phyloP scores from a whole-genome alignment of 2,797 vertebrate species.

The Scleropages formosus region DNA sequence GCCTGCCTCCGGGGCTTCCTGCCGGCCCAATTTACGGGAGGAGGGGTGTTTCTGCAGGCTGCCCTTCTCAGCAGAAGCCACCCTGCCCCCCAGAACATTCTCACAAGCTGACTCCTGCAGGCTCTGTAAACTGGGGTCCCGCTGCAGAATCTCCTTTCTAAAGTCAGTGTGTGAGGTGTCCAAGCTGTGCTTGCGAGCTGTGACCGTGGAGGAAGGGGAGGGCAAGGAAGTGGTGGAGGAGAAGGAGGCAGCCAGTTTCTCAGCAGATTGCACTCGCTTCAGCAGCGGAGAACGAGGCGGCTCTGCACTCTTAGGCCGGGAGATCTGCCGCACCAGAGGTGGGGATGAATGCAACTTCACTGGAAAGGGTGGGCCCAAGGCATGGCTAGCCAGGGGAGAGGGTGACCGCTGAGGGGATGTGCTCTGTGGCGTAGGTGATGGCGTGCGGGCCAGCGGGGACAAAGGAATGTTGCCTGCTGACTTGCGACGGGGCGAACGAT shows the following conservation, averaged over 20 bases:
- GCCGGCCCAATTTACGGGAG: constrained; percentile 69
- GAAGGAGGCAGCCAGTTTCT: constrained; percentile 83
- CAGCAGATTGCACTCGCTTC: constrained; percentile 91
- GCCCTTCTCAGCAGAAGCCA: constrained; percentile 76
- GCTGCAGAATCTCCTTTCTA: constrained; percentile 90
- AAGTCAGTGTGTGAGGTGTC: constrained; percentile 87
- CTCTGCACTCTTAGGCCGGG: constrained; percentile 89
- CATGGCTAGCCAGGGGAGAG: constrained; percentile 80
- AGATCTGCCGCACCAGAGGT: constrained; percentile 84
- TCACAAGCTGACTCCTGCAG: constrained; percentile 80
- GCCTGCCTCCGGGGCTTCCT: constrained; percentile 56
- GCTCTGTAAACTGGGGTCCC: constrained; percentile 81
- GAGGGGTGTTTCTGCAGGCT: constrained; percentile 76
- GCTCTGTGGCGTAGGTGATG: constrained; percentile 87
- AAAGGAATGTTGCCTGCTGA: constrained; percentile 94
- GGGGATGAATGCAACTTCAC: constrained; percentile 92
- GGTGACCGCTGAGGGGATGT: constrained; percentile 90
- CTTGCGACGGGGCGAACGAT: constrained; percentile 90
- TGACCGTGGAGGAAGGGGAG: constrained; percentile 54
- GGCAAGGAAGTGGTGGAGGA: constrained; percentile 68
- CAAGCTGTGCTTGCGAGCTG: constrained; percentile 84
- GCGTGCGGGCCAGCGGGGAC: constrained; percentile 91
- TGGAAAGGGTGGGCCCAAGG: constrained; percentile 78
- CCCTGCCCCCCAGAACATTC: constrained; percentile 64
- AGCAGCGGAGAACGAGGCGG: constrained; percentile 89